phyloP scores from a whole-genome alignment of 2,888 invertebrate genomes.

The Pyrocoelia pectoralis region DNA sequence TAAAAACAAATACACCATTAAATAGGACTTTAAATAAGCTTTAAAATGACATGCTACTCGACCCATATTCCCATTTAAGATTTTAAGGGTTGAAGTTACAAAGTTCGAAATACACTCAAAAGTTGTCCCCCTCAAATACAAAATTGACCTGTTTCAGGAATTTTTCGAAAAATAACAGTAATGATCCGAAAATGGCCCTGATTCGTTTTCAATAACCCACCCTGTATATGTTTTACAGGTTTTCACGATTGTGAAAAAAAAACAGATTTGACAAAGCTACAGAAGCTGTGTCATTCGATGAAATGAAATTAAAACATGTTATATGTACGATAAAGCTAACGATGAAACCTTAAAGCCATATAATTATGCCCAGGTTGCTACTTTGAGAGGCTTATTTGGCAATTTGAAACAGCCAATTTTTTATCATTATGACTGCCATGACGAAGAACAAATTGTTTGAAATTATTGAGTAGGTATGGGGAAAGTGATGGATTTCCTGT shows the following conservation, averaged over 20 bases:
- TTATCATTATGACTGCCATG: constrained; percentile 41
- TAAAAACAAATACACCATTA: no score
- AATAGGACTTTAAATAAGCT: no score
- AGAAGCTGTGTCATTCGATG: constrained; percentile 42
- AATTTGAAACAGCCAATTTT: constrained; percentile 42
- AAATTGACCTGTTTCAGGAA: no score
- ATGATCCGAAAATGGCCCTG: no score
- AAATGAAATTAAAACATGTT: constrained; percentile 40
- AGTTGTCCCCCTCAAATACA: no score
- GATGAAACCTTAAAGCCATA: constrained; percentile 38
- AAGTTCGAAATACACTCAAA: no score
- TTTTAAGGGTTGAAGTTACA: no score
- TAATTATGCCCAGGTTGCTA: constrained; percentile 36
- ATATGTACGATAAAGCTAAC: constrained; percentile 39
- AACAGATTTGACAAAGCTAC: constrained; percentile 19
- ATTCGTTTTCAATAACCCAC: no score
- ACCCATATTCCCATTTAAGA: no score
- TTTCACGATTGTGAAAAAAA: constrained; percentile 12
- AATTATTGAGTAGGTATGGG: constrained; percentile 31
- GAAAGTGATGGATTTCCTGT: constrained; percentile 42
- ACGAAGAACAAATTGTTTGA: constrained; percentile 36
- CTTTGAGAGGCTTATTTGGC: constrained; percentile 32
- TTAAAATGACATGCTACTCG: no score
- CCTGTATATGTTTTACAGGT: neutral
- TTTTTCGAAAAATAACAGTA: no score